Conservation (phyloP, 2,888 invertebrate species). For the Hoplodrina blanda region DNA sequence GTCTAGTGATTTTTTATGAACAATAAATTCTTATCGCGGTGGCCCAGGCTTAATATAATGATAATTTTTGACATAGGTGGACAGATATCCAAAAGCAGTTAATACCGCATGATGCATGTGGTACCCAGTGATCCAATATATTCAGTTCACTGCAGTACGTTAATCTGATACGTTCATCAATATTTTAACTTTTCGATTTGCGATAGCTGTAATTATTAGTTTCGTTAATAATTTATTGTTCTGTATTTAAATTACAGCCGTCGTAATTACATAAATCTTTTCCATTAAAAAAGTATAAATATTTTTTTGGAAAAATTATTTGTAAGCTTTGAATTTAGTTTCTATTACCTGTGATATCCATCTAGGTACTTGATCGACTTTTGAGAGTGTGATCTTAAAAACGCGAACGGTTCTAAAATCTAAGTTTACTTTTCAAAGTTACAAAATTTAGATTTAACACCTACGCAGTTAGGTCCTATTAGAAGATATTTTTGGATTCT, state of each 20-base stretch:
- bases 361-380: background rate
- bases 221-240: constrained; percentile 5
- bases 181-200: constrained; percentile 13
- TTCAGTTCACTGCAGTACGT: constrained; percentile 21
- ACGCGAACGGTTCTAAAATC: background rate
- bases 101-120: constrained; percentile 30
- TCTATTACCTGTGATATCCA: background rate
- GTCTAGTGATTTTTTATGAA: constrained; percentile 57
- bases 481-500: background rate
- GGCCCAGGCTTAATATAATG: constrained; percentile 49
- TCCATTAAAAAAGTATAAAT: background rate
- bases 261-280: background rate
- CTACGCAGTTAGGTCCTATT: background rate
- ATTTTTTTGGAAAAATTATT: no score
- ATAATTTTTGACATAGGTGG: constrained; percentile 53
- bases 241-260: background rate
- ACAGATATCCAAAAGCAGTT: constrained; percentile 27
- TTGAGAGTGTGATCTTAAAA: background rate
- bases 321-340: background rate
- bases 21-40: constrained; percentile 60
- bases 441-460: background rate
- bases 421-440: constrained; percentile 8
- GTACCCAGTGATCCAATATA: constrained; percentile 14
- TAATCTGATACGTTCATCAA: constrained; percentile 33
- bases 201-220: constrained; percentile 2